Evolutionary conservation across 2,797 vertebrate species (phyloP).

Genomic region (Pampus argenteus): DNA sequence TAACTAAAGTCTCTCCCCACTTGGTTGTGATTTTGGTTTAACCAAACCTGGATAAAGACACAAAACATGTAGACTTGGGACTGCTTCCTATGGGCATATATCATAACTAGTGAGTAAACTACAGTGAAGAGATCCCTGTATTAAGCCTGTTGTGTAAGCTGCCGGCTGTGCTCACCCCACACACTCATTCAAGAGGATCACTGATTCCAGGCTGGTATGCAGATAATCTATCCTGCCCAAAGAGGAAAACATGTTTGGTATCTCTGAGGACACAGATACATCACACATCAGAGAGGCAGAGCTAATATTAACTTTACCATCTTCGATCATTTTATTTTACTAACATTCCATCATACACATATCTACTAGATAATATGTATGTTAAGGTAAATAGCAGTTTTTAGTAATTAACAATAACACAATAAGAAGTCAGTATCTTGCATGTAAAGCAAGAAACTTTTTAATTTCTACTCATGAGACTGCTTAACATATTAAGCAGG

Average conservation of each 20-base stretch:
- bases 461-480: neutral
- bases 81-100: conserved; percentile 38
- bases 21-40: conserved; percentile 13
- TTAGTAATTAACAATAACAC: neutral
- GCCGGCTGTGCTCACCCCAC: conserved; percentile 52
- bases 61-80: conserved; percentile 16
- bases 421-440: neutral
- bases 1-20: conserved; percentile 8
- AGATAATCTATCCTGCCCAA: conserved; percentile 64
- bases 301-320: conserved; percentile 32
- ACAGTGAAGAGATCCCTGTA: conserved; percentile 64
- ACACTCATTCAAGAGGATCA: conserved; percentile 56
- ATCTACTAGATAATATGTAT: neutral
- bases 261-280: conserved; percentile 51
- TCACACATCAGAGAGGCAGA: conserved; percentile 40
- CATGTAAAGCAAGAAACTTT: neutral
- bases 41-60: neutral
- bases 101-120: conserved; percentile 63
- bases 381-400: neutral
- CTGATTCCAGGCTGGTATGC: conserved; percentile 64
- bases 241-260: conserved; percentile 47
- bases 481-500: neutral
- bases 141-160: conserved; percentile 77
- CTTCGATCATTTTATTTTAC: neutral
- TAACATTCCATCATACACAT: neutral